phyloP scores from a whole-genome alignment of 2,113 vertebrate genomes.

The Cinclus mexicanus region DNA sequence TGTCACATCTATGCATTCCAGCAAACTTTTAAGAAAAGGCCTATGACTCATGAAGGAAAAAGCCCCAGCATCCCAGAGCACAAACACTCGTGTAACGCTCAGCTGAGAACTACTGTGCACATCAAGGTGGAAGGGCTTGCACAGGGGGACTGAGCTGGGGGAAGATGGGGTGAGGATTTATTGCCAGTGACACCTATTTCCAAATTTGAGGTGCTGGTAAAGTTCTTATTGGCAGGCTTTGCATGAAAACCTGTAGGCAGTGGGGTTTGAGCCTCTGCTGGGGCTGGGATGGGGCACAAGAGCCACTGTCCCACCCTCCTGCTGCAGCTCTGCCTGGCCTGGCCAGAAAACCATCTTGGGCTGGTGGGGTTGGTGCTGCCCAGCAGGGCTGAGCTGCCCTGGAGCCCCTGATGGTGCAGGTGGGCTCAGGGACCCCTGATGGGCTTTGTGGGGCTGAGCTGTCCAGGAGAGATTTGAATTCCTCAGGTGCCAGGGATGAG shows the following conservation, averaged over 20 bases:
- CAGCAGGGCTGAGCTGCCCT: background rate
- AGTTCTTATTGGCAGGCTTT: background rate
- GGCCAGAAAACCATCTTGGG: accelerated
- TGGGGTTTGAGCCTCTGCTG: background rate
- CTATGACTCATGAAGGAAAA: constrained; percentile 14
- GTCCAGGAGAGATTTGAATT: background rate
- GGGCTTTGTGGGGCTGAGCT: background rate
- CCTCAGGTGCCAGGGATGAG: background rate
- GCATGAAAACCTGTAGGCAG: background rate
- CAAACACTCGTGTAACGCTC: background rate
- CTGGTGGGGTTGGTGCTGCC: background rate
- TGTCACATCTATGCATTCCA: constrained; percentile 14
- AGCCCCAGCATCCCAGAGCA: background rate
- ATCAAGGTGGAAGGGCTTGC: background rate
- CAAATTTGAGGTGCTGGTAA: background rate
- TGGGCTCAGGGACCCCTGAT: accelerated
- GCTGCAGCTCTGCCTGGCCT: background rate
- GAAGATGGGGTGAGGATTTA: background rate
- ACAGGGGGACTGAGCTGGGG: background rate
- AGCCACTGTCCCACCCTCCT: background rate
- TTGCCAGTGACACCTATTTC: background rate
- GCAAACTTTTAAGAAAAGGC: background rate
- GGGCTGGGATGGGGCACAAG: background rate
- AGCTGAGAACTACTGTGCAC: background rate
- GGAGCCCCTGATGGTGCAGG: background rate